Evolutionary conservation across 53 echinoderm and acorn worm genomes (phyloP).

Genomic region (Mesocentrotus franciscanus): DNA sequence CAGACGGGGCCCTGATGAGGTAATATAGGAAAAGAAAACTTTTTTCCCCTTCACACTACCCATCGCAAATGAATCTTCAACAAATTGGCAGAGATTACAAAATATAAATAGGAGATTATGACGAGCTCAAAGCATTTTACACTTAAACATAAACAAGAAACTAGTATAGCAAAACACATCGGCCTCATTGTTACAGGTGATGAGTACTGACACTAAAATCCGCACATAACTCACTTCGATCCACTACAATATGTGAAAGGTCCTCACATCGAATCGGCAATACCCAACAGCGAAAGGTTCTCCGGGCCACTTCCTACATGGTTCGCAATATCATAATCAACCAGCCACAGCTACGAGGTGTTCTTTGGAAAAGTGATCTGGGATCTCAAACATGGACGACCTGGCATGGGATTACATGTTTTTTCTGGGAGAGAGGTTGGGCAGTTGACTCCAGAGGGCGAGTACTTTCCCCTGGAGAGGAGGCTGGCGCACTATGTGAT

Average conservation of each 20-base stretch:
- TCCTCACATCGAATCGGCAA: background rate
- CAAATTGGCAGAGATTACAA: background rate
- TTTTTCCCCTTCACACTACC: background rate
- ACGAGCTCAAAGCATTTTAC: background rate
- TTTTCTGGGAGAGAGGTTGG: constrained; percentile 11
- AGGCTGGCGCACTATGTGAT: background rate
- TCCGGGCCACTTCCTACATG: background rate
- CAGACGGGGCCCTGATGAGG: no score
- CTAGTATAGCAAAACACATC: background rate
- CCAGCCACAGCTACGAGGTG: background rate
- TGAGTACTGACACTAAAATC: background rate
- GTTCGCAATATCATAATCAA: background rate
- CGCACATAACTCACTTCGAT: background rate
- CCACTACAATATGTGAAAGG: constrained; percentile 24
- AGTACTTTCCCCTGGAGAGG: background rate
- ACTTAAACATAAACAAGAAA: background rate
- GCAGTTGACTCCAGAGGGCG: background rate
- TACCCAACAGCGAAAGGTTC: background rate
- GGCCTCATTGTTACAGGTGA: background rate
- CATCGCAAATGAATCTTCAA: background rate
- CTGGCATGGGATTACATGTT: background rate
- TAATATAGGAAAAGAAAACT: no score
- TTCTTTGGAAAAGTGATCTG: background rate
- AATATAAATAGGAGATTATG: background rate
- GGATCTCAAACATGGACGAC: background rate